Evolutionary conservation across 1,140 invertebrate genomes (phyloP).

Genomic region (Helicoverpa zea): DNA sequence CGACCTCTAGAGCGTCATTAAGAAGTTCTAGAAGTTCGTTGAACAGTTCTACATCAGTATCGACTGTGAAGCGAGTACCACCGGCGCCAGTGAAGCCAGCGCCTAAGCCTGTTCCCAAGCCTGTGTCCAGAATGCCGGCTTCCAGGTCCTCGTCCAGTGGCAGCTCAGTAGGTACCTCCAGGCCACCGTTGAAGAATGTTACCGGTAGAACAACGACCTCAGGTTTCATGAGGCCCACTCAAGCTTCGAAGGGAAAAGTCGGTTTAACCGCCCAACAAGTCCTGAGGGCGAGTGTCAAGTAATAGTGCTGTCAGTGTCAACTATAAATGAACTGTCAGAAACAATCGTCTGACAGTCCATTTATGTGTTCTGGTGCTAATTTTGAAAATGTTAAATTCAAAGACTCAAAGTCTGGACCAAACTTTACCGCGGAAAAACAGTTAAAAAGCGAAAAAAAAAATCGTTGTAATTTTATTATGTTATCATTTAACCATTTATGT

Average conservation of each 20-base stretch:
- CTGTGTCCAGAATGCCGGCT: slow-evolving; percentile 87
- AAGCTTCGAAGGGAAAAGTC: slow-evolving; percentile 81
- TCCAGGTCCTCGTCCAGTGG: slow-evolving; percentile 91
- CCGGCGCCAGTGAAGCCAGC: slow-evolving; percentile 71
- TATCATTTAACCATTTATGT: slow-evolving; percentile 18
- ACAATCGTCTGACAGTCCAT: slow-evolving; percentile 37
- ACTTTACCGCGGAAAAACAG: slow-evolving; percentile 25
- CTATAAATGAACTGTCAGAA: slow-evolving; percentile 39
- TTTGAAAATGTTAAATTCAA: neutral
- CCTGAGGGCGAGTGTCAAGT: slow-evolving; percentile 70
- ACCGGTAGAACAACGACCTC: slow-evolving; percentile 81
- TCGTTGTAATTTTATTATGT: neutral
- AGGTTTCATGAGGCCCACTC: slow-evolving; percentile 88
- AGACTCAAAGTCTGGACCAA: slow-evolving; percentile 39
- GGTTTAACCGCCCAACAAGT: slow-evolving; percentile 64
- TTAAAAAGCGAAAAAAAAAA: slow-evolving; percentile 45
- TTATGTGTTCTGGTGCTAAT: slow-evolving; percentile 34
- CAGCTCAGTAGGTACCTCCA: slow-evolving; percentile 88
- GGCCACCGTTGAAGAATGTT: slow-evolving; percentile 70
- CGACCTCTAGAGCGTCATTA: slow-evolving; percentile 89
- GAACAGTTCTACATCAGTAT: slow-evolving; percentile 93
- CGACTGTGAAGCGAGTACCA: slow-evolving; percentile 91
- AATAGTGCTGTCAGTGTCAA: slow-evolving; percentile 43
- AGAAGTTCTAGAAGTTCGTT: slow-evolving; percentile 93
- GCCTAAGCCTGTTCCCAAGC: slow-evolving; percentile 77